A percentile compares a stretch with the other conserved stretches of the same genome.
These are phyloP conservation scores for Siphamia tubifer DNA, from an alignment of 2,113 vertebrate species.

Conservation along the genomic window DNA sequence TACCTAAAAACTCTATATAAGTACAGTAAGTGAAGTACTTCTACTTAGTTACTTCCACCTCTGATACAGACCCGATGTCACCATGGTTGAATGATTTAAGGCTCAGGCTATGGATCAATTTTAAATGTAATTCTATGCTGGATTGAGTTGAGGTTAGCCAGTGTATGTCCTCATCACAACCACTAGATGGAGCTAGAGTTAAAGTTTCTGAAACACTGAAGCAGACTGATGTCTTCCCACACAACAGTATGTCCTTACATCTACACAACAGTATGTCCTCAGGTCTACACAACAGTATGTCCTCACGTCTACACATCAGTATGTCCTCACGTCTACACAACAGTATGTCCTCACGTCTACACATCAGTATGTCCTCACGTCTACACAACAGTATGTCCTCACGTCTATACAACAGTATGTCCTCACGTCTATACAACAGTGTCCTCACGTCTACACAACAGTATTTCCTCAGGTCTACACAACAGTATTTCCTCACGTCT, in stretches of 20 bases:
- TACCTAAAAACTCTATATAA: too few relatives aligned
- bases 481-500: not conserved
- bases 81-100: too few relatives aligned
- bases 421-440: not conserved
- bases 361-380: not conserved
- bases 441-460: not conserved
- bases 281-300: not conserved
- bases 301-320: not conserved
- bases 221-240: not conserved
- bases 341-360: not conserved
- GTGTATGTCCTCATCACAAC: not conserved
- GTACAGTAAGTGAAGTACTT: too few relatives aligned
- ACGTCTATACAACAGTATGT: not conserved
- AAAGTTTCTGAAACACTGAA: not conserved
- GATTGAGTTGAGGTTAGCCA: too few relatives aligned
- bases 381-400: not conserved
- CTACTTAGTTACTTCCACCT: too few relatives aligned
- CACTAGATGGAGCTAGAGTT: constrained; percentile 43
- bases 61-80: too few relatives aligned
- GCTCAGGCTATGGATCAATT: too few relatives aligned
- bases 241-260: not conserved
- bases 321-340: not conserved
- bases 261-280: not conserved
- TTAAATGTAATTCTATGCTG: too few relatives aligned
- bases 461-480: too few relatives aligned